These are phyloP conservation scores for Scopus umbretta DNA, from an alignment of 2,113 vertebrate genomes.

Conservation along the genomic window DNA sequence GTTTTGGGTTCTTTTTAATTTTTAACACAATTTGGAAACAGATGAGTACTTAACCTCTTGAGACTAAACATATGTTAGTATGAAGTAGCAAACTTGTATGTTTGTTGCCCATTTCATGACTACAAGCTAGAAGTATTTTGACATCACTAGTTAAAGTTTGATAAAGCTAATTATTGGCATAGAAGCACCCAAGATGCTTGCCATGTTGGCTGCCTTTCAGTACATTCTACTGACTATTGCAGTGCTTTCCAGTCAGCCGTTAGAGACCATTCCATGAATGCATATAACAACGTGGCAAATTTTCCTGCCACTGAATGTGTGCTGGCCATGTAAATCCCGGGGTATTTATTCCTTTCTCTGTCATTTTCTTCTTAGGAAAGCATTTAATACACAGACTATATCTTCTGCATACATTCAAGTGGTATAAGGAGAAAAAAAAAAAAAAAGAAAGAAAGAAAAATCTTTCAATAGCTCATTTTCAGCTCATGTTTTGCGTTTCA, in stretches of 20 bases:
- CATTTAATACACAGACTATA: background rate
- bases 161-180: background rate
- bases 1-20: background rate
- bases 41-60: background rate
- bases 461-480: background rate
- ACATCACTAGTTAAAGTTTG: background rate
- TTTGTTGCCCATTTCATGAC: background rate
- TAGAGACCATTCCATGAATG: background rate
- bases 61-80: background rate
- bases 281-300: background rate
- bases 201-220: background rate
- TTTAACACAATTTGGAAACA: background rate
- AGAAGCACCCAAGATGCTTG: background rate
- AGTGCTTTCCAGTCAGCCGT: background rate
- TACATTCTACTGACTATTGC: background rate
- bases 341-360: background rate
- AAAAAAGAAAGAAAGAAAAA: rapidly evolving
- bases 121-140: constrained; percentile 21
- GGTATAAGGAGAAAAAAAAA: background rate
- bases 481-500: background rate
- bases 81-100: background rate
- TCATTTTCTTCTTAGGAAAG: background rate
- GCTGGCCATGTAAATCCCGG: background rate
- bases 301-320: background rate
- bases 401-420: background rate